Percentiles rank a stretch among this genome's conserved stretches.
Conservation (phyloP, 2,797 vertebrate genomes). For the Chelmon rostratus region DNA sequence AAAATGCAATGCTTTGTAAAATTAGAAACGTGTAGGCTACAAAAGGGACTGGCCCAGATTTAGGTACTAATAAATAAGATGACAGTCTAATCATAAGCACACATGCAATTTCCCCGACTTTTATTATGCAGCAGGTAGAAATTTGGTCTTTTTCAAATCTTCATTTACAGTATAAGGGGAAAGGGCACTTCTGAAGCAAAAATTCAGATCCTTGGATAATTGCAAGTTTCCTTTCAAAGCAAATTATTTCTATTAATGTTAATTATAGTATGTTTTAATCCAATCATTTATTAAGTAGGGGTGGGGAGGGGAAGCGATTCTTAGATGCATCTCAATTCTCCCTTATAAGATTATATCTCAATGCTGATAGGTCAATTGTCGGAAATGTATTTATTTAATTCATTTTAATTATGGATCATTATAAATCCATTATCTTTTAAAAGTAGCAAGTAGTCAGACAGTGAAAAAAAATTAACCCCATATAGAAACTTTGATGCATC, state of each 20-base stretch:
- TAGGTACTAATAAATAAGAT: conserved; percentile 2
- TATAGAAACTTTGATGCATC: too few relatives aligned
- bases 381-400: too few relatives aligned
- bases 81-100: background rate
- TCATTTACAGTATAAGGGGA: background rate
- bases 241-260: background rate
- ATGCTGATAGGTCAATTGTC: too few relatives aligned
- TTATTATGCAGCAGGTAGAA: conserved; percentile 12
- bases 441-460: too few relatives aligned
- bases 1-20: background rate
- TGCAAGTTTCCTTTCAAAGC: background rate
- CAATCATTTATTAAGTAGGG: too few relatives aligned
- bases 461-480: too few relatives aligned
- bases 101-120: background rate
- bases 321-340: too few relatives aligned
- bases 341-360: too few relatives aligned
- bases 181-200: background rate
- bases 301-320: too few relatives aligned
- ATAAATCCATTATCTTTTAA: too few relatives aligned
- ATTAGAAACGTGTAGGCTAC: conserved; percentile 4
- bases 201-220: background rate
- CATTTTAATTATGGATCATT: too few relatives aligned
- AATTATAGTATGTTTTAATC: background rate
- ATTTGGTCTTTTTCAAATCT: background rate
- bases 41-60: background rate